These are phyloP conservation scores for Myiotriccus ornatus DNA, from an alignment of 2,797 vertebrate species.

Conservation along the genomic window DNA sequence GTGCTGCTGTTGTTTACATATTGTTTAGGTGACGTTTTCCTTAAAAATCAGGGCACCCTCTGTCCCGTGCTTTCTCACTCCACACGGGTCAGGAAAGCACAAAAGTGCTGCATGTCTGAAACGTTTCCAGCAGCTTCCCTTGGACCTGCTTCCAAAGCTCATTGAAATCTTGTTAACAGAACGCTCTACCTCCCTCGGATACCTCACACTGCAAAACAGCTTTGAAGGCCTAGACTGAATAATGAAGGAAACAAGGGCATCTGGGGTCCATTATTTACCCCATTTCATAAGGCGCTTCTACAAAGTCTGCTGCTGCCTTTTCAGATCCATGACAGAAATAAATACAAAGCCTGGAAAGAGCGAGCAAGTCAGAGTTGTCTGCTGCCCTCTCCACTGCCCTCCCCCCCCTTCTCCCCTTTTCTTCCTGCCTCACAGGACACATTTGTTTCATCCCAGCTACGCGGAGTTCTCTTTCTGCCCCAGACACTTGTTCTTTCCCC, in stretches of 20 bases:
- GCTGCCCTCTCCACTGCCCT: constrained; percentile 27
- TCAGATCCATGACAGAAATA: constrained; percentile 66
- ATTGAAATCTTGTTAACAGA: constrained; percentile 65
- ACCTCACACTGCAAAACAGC: constrained; percentile 53
- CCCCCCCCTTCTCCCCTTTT: constrained; percentile 44
- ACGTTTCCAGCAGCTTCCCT: constrained; percentile 58
- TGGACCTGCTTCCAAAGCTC: constrained; percentile 63
- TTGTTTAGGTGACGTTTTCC: not conserved
- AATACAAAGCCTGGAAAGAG: constrained; percentile 63
- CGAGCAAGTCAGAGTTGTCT: constrained; percentile 45
- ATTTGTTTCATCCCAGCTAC: constrained; percentile 43
- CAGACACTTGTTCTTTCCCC: constrained; percentile 24
- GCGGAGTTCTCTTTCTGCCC: not conserved
- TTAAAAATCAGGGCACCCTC: constrained; percentile 16
- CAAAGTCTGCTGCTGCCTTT: constrained; percentile 63
- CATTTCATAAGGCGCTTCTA: constrained; percentile 59
- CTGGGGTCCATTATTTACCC: constrained; percentile 64
- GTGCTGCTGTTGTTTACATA: not conserved
- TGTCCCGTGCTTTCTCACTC: not conserved
- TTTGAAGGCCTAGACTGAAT: constrained; percentile 62
- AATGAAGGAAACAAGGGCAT: constrained; percentile 65
- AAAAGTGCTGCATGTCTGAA: constrained; percentile 44
- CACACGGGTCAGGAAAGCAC: constrained; percentile 42
- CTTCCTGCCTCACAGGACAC: constrained; percentile 41
- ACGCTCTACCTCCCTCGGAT: constrained; percentile 60